Base-by-base conservation (phyloP, 2,888 invertebrate species). In the Lysandra coridon region DNA sequence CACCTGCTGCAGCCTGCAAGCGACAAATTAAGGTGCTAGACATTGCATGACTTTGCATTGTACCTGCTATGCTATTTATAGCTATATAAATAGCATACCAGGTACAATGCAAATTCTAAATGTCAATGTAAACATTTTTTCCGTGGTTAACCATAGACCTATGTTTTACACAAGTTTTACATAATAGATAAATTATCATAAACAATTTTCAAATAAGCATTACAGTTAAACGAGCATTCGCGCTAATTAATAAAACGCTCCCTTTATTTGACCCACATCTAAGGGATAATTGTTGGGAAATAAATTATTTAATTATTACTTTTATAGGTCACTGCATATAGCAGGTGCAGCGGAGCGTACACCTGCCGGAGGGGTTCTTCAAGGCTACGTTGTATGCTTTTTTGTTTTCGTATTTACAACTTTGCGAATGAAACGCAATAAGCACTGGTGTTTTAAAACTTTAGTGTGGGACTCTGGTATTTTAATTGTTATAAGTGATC, bases 271-370 rank as follows among this genome's bases (percentile, higher is more conserved):
- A 94, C 94, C 94, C 93, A 94, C 91, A 93, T 93, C 90, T 89
- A 92, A 87, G 89, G 91, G 85, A 89, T 91, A 91, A 91, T 90
- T 91, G 89, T 84, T 85, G 87, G 83, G 86, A 88, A 87, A 92
- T 91, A 91, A 89, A 91, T 92, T 92, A 89, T 91, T 90, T 92
- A 92, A 92, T 93, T 92, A 93, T 89, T 89, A 86, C 91, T 91
- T 93, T 94, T 92, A 94, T 94, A 94, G 94, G 94, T 94, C 93
- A 94, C 88, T 88, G 88, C 88, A 90, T 92, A 90, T 84, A 84
- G 92, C 94, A 94, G 94, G 93, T 94, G 93, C 87, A 90, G 83
- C 86, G 82, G 83, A 84, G 84, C 87, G 84, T 89, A 84, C 92
- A 92, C 92, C 93, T 93, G 94, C 91, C 78, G 79, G 82, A 84